Conservation (phyloP, 2,797 vertebrate genomes). For the Phylloscopus collybita region DNA sequence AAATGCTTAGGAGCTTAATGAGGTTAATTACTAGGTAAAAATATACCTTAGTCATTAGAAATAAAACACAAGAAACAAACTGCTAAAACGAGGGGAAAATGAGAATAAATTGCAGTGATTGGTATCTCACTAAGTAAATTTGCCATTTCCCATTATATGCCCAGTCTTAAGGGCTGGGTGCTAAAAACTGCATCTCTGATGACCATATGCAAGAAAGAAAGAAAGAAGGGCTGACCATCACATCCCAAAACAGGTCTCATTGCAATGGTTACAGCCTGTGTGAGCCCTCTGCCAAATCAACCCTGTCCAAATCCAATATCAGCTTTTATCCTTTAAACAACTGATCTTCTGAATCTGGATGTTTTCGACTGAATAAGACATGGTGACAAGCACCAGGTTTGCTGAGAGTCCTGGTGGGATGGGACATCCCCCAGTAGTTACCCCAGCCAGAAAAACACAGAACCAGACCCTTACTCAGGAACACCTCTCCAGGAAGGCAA, state of each 20-base stretch:
- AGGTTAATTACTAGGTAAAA: background rate
- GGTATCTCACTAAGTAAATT: background rate
- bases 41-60: background rate
- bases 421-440: background rate
- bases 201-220: background rate
- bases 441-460: background rate
- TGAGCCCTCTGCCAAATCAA: background rate
- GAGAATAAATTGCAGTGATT: background rate
- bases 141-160: background rate
- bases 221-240: background rate
- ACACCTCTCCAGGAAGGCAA: background rate
- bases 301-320: too few relatives aligned
- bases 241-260: accelerated
- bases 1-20: background rate
- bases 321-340: background rate
- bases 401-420: background rate
- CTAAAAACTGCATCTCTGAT: background rate
- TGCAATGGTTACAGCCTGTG: background rate
- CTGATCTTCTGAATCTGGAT: background rate
- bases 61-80: background rate
- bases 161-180: background rate
- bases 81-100: background rate
- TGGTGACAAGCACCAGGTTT: background rate
- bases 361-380: background rate
- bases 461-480: background rate